Evolutionary conservation across 2,797 vertebrate genomes (phyloP), one percentile per base, ranked within the genome.

Genomic region (Pelobates cultripes): DNA sequence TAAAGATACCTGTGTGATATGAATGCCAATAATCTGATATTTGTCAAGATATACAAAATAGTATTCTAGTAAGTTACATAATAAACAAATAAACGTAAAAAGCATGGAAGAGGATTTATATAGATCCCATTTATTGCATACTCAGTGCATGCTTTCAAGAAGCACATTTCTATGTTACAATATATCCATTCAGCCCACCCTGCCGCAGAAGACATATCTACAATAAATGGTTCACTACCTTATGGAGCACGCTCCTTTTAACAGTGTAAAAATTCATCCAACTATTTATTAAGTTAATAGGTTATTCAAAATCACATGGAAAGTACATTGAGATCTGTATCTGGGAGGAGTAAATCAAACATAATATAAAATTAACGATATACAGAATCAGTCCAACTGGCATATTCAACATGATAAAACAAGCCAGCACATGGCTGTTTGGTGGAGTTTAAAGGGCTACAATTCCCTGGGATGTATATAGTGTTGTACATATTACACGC

Each of bases 141-240:
- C 88, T 85, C 88, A 87, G 90, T 90, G 86, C 90, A 85, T 87
- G 81, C 85, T 86, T 88, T 90, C 86, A 87, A 67, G 84, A 87
- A 89, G 85, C 85, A 87, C 87, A 86, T 89, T 90, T 85, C 85
- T 88, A 74, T 57, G 86, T 86, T 91, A 83, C 85, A 83, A n/a
- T 14, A 76, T 77, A 76, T 51, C 74, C 41, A 78, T 70, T 84
- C 64, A 87, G 10, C 5, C 47, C 47, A 87, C 60, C 84, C 55
- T 75, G 80, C 57, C 71, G n/a, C 10, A 44, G 83, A 80, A 87
- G 75, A 61, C 75, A 87, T 73, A 79, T 72, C 83, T 86, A 85
- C 85, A 83, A 82, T 70, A 75, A 83, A 84, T 43, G 81, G 73
- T 83, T 40, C 85, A 76, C 64, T 77, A 66, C 60, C 57, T 69